phyloP scores from a whole-genome alignment of 2,797 vertebrate species.

The Chromis chromis region DNA sequence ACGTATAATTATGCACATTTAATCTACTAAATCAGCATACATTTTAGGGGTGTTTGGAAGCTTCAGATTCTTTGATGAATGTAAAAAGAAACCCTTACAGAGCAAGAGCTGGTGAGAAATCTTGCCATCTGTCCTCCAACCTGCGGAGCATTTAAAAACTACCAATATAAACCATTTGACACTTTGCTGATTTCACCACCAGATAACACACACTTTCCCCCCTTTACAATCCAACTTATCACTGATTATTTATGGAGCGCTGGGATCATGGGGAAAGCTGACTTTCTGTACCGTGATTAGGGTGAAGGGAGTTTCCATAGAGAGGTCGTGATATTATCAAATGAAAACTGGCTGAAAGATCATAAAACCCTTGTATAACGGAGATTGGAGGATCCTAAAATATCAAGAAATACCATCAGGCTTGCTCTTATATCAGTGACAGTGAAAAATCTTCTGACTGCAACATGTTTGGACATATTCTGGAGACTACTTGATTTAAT shows the following conservation, averaged over 20 bases:
- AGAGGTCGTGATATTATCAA: conserved; percentile 26
- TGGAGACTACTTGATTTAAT: background rate
- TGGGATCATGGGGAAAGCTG: background rate
- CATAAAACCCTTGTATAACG: conserved; percentile 23
- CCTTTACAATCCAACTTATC: conserved; percentile 55
- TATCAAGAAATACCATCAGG: background rate
- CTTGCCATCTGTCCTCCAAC: background rate
- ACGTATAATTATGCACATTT: background rate
- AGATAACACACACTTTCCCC: conserved; percentile 42
- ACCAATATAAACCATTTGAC: conserved; percentile 4
- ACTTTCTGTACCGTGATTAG: conserved; percentile 52
- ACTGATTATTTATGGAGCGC: conserved; percentile 31
- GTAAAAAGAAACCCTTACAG: background rate
- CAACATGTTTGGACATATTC: background rate
- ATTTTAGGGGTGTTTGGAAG: background rate
- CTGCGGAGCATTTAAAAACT: conserved; percentile 7
- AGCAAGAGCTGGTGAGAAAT: background rate
- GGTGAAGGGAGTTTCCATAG: conserved; percentile 30
- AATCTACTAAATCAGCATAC: background rate
- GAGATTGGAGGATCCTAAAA: conserved; percentile 15
- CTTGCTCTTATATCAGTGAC: background rate
- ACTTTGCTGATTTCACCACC: conserved; percentile 21
- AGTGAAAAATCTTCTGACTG: background rate
- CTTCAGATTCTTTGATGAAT: background rate
- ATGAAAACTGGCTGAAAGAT: conserved; percentile 17